phyloP scores from a whole-genome alignment of 2,113 vertebrate species.

The Perccottus glenii region DNA sequence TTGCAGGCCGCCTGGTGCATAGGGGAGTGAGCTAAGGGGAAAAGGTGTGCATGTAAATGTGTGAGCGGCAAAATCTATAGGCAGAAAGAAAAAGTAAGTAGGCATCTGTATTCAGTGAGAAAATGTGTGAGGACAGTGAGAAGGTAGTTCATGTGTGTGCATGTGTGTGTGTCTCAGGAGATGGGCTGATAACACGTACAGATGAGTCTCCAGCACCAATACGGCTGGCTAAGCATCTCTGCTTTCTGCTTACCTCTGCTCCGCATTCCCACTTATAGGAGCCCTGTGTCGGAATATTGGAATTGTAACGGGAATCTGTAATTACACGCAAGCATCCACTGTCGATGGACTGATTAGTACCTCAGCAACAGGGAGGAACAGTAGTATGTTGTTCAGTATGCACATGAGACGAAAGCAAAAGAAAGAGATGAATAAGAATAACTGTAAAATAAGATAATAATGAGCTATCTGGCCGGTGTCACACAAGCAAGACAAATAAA shows the following conservation, averaged over 20 bases:
- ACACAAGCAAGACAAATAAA: background rate
- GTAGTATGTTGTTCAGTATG: background rate
- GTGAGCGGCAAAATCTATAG: slow-evolving; percentile 29
- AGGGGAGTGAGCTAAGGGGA: slow-evolving; percentile 65
- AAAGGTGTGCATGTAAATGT: slow-evolving; percentile 47
- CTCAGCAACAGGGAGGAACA: slow-evolving; percentile 21
- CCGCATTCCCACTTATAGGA: slow-evolving; percentile 51
- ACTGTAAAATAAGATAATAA: slow-evolving; percentile 3
- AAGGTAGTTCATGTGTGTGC: slow-evolving; percentile 11
- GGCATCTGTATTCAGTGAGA: slow-evolving; percentile 62
- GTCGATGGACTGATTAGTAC: slow-evolving; percentile 63
- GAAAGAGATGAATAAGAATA: slow-evolving; percentile 1
- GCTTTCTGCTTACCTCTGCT: slow-evolving; percentile 80
- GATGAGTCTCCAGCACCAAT: slow-evolving; percentile 76
- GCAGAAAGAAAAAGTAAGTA: slow-evolving; percentile 36
- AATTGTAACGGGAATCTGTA: slow-evolving; percentile 71
- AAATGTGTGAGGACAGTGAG: slow-evolving; percentile 28
- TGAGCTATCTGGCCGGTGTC: background rate
- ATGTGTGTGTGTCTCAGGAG: slow-evolving; percentile 66
- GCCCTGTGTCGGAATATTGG: slow-evolving; percentile 56
- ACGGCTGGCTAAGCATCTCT: slow-evolving; percentile 81
- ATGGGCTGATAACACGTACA: slow-evolving; percentile 78
- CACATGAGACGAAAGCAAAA: slow-evolving; percentile 10
- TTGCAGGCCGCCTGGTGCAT: slow-evolving; percentile 58
- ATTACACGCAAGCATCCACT: slow-evolving; percentile 62